Conservation (phyloP, 2,888 invertebrate species). For the Congeria kusceri region DNA sequence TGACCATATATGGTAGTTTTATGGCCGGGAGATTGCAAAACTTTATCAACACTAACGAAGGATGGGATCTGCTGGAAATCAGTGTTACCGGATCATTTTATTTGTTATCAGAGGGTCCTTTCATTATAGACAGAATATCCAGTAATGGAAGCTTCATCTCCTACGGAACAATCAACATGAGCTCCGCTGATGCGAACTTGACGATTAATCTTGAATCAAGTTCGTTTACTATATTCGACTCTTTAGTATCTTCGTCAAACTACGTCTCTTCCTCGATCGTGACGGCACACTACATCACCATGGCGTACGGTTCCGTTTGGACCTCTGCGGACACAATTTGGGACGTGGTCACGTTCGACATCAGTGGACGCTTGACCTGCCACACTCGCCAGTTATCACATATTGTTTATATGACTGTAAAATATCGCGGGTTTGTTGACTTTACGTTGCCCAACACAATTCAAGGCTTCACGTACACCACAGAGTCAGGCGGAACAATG, state of each 20-base stretch:
- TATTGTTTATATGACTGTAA: conserved; percentile 32
- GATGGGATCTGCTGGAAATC: conserved; percentile 65
- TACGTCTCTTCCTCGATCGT: conserved; percentile 52
- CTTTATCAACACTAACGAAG: conserved; percentile 33
- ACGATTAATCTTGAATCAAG: conserved; percentile 41
- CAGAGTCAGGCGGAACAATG: conserved; percentile 35
- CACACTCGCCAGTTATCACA: conserved; percentile 47
- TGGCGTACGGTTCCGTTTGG: conserved; percentile 45
- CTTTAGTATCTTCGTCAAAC: conserved; percentile 28
- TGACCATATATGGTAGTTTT: conserved; percentile 61
- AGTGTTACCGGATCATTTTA: conserved; percentile 48
- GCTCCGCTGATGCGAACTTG: conserved; percentile 26
- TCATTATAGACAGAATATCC: conserved; percentile 52
- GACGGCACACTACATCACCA: conserved; percentile 37
- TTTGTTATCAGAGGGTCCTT: conserved; percentile 61
- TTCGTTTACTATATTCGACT: conserved; percentile 57
- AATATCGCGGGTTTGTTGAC: conserved; percentile 47
- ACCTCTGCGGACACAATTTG: conserved; percentile 59
- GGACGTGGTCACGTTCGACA: conserved; percentile 30
- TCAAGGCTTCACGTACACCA: conserved; percentile 29
- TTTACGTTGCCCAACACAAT: conserved; percentile 43
- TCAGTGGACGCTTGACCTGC: conserved; percentile 49
- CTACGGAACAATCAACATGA: conserved; percentile 49
- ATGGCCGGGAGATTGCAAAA: conserved; percentile 61
- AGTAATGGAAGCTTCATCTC: conserved; percentile 56